These are phyloP conservation scores for Drosophila peninsularis DNA, from an alignment of 2,888 invertebrate species.

Conservation along the genomic window DNA sequence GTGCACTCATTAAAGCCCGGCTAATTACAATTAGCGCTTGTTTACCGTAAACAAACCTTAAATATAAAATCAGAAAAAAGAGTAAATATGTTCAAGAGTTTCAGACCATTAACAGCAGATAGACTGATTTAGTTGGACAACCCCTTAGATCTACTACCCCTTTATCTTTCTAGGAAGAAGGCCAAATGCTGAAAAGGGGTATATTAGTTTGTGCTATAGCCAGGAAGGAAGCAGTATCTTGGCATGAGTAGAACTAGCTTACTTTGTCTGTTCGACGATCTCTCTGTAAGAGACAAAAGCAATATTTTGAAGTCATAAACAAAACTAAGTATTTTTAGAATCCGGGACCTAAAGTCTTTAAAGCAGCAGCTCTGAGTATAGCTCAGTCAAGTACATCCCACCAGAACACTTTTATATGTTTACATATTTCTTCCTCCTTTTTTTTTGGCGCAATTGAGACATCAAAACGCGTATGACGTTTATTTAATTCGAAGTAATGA, in stretches of 20 bases:
- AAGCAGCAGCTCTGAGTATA: background rate
- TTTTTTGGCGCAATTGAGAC: constrained; percentile 60
- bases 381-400: background rate
- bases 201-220: background rate
- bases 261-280: background rate
- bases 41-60: constrained; percentile 59
- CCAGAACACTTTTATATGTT: background rate
- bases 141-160: constrained; percentile 5
- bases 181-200: background rate
- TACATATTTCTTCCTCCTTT: constrained; percentile 11
- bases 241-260: background rate
- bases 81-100: constrained; percentile 37
- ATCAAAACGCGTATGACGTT: constrained; percentile 83
- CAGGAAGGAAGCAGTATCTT: background rate
- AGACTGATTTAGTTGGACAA: constrained; percentile 10
- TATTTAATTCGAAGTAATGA: constrained; percentile 84
- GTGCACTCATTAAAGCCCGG: constrained; percentile 47
- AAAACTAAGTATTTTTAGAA: background rate
- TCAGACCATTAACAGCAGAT: constrained; percentile 27
- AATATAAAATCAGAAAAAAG: background rate
- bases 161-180: background rate
- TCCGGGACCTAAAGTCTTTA: background rate
- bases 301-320: background rate
- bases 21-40: constrained; percentile 72
- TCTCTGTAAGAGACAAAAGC: background rate